phyloP scores from a whole-genome alignment of 1,140 invertebrate genomes.

The Oedothorax gibbosus region DNA sequence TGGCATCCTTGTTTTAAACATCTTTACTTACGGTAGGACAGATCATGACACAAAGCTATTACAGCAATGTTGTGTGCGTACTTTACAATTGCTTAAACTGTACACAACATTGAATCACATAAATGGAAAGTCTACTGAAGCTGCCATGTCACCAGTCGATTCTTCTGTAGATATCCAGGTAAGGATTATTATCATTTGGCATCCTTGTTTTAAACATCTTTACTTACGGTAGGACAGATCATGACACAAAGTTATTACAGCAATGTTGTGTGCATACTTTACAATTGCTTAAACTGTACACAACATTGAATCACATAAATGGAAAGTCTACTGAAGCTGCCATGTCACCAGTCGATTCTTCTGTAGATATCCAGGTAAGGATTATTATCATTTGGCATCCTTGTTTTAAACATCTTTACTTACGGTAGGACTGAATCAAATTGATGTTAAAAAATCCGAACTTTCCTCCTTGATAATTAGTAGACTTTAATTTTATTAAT shows the following conservation, averaged over 20 bases:
- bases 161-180: constrained; percentile 41
- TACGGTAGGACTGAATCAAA: too few relatives aligned
- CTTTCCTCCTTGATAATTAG: too few relatives aligned
- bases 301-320: constrained; percentile 47
- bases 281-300: constrained; percentile 66
- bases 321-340: neutral
- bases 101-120: constrained; percentile 63
- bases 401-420: neutral
- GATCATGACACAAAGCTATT: constrained; percentile 69
- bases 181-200: neutral
- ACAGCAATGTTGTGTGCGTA: constrained; percentile 66
- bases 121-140: constrained; percentile 21
- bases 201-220: neutral
- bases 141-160: constrained; percentile 31
- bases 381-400: neutral
- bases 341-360: constrained; percentile 30
- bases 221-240: too few relatives aligned
- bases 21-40: too few relatives aligned
- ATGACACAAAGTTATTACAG: constrained; percentile 68
- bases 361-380: constrained; percentile 41
- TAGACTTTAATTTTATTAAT: too few relatives aligned
- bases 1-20: neutral
- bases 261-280: constrained; percentile 67
- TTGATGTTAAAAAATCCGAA: neutral
- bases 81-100: constrained; percentile 65